Base-by-base conservation (phyloP, 2,888 invertebrate species). In the Clistopyga incitator region DNA sequence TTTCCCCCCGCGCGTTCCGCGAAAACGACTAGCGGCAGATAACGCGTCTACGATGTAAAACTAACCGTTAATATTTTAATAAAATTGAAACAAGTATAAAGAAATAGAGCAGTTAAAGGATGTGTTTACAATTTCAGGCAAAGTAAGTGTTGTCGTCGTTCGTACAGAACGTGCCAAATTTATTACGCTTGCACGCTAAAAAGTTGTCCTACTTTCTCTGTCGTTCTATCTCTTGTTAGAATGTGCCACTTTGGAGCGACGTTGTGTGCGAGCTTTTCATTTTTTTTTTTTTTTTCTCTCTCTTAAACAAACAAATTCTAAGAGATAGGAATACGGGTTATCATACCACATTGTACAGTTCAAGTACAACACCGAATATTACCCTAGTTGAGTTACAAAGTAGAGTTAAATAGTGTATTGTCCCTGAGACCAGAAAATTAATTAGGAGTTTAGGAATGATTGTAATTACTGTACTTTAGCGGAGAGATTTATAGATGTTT, bases 221-320 rank as follows among this genome's bases (percentile, higher is more conserved):
- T 23, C 64, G 71, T n/a, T 75, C 77, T 82, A 23, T 23, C 76
- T 81, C 64, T 84, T 52, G 59, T 75, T 81, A 78, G 78, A 82
- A 84, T 84, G 78, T 86, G 76, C 82, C 84, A 86, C 78, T 82
- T 84, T 82, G 78, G 75, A 70, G 29, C 78, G 76, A 79, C 54
- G 59, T 78, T 64, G 47, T 74, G 74, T 74, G 74, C 38, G 47
- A 64, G 74, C 72, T 72, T 72, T 59, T 61, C 18, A 8, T 34
- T 61, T 34, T 20, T 61, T 61, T 72, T 59, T 61, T 18, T 3
- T 34, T 61, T 34, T 20, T 61, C 34, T 64, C 38, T 42, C 18
- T 61, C 61, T 64, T 18, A 45, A 42, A 70, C 11, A 52, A 54
- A 70, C 38, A 11, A 20, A 54, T 18, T 70, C 18, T 38, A 34